Base-by-base conservation (phyloP, 2,888 invertebrate species). In the Minunthozetes semirufus region DNA sequence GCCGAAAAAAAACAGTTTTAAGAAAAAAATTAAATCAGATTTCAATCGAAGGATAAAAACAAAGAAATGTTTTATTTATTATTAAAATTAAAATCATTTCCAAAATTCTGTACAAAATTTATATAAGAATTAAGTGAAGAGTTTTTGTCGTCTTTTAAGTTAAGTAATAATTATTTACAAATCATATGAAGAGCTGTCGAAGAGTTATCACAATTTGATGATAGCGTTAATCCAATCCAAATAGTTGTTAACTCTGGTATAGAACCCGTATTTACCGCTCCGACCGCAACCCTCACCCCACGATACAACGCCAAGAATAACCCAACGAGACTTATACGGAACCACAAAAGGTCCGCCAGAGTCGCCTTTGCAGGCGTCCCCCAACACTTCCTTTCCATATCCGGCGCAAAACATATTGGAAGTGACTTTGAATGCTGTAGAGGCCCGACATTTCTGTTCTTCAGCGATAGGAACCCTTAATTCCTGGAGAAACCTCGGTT, bases 271-370 rank as follows among this genome's bases (percentile, higher is more conserved):
- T 66, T 80, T 79, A n/a, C 78, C 78, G 17, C 73, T 76, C 46
- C 78, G 78, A 38, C 79, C 80, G 70, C 80, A 80, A 11, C 80
- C 80, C 75, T 80, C 80, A 11, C 80, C 80, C 80, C 80, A 80
- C 13, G 79, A 80, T 29, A 80, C 80, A 15, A 80, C 75, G 6
- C 80, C 80, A 3, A 78, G 42, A 11, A 80, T 70, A 48, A 79
- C 78, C 80, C 80, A 80, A 22, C 78, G 76, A 11, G 76, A 76
- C n/a, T 76, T 50, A 9, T 77, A 72, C 3, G 77, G 68, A 48
- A 78, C 78, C 9, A 79, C 76, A 70, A 80, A 80, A 17, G 80
- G 80, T 27, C 80, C 80, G 22, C 80, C 80, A 33, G 78, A 78
- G 70, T 80, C 80, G 2, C 80, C 80, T 72, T 81, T 78, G 50